Conservation (phyloP, 2,113 vertebrate genomes). For the Ardeotis arabs region DNA sequence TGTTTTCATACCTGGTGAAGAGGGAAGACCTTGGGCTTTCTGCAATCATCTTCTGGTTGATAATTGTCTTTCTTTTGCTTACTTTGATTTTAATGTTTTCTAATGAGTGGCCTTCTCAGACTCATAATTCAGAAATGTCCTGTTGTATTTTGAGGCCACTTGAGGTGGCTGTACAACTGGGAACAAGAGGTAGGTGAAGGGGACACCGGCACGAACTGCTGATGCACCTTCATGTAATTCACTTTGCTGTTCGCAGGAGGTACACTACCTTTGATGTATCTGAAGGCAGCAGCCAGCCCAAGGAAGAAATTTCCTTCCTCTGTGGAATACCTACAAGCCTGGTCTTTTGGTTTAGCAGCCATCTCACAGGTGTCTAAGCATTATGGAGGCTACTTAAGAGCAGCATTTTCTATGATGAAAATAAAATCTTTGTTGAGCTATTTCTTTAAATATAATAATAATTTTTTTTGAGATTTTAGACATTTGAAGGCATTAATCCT, state of each 20-base stretch:
- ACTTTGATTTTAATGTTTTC: neutral
- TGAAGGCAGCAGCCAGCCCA: neutral
- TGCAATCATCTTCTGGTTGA: neutral
- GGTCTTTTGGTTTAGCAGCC: neutral
- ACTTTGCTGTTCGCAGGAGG: neutral
- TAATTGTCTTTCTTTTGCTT: neutral
- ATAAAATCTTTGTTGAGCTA: neutral
- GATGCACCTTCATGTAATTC: neutral
- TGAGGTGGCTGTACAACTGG: neutral
- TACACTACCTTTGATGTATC: accelerated
- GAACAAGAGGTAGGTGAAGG: accelerated
- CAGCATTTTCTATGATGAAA: neutral
- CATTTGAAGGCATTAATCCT: neutral
- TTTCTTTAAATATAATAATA: neutral
- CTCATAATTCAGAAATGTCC: neutral
- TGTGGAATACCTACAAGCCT: neutral
- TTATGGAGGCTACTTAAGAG: neutral
- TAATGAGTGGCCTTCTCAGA: neutral
- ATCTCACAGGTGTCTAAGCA: neutral
- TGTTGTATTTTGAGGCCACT: neutral
- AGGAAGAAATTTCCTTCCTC: neutral
- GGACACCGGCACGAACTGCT: accelerated
- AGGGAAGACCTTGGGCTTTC: neutral
- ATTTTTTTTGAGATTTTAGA: neutral
- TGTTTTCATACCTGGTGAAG: neutral